Base-by-base conservation (phyloP, 1,140 invertebrate genomes). In the Bradysia coprophila region DNA sequence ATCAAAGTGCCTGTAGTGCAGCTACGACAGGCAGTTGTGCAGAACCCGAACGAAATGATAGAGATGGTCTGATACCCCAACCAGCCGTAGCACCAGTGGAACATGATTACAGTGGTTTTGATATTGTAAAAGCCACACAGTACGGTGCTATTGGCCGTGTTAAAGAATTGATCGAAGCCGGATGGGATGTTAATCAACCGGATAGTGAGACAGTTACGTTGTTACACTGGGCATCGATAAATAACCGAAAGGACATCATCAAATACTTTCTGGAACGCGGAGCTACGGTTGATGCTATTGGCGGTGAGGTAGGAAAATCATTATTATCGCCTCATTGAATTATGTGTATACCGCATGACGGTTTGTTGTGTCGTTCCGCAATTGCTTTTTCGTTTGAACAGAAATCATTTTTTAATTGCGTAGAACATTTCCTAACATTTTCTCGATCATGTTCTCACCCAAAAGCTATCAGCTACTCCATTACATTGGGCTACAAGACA, bases 201-300 rank as follows among this genome's bases (percentile, higher is more conserved):
- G 89, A 94, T 57, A 68, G 69, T 47, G 88, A 93, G 61, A 89
- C 85, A n/a, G 88, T 94, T 11, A 91, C 92, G 2, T 64, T 98
- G n/a, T 66, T 98, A 1, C 95, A 99, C 58, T 98, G 95, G 95
- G 94, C 94, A 16, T 84, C 95, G 15, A 98, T 99, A 50, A 98
- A 98, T 61, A 98, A 97, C 70, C 71, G 87, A 18, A 75, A 76
- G 40, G 89, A 95, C 51, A 88, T 97, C 53, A 89, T 95, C 34
- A 77, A 79, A 47, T 91, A 90, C 62, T 79, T 82, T 46, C 72
- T 94, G 43, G 72, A 74, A 23, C 87, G 87, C 61, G 90, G 87
- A 36, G 91, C 90, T 6, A 70, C 78, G 40, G 79, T 98, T 1
- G 92, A 98, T 68, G 86, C 87, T 1, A 71, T 96, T 43, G 95